Base-by-base conservation (phyloP, 2,888 invertebrate genomes). In the Platerodrilus igneus region DNA sequence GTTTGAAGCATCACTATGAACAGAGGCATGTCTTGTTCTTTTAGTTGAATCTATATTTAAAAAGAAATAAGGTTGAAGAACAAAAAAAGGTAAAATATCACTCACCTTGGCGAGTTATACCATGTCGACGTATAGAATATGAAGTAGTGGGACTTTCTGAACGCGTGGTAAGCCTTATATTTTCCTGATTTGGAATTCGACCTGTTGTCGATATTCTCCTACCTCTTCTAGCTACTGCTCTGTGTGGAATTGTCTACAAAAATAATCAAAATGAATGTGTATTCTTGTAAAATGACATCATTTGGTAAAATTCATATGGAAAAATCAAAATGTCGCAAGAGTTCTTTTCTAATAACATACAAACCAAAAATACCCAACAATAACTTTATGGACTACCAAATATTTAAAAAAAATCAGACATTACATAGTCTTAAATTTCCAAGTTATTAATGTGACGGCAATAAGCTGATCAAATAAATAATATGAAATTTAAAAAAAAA, bases 81-180 rank as follows among this genome's bases (percentile, higher is more conserved):
- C 7, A 2, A 8, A 15, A 15, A 19, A 19, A n/a, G n/a, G n/a
- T n/a, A n/a, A n/a, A n/a, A n/a, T n/a, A n/a, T n/a, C 7, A 16
- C 18, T 37, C 48, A 46, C 62, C 56, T 15, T 60, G 64, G 13
- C 71, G 64, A 14, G 63, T 74, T 45, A 64, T 73, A 0, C 78
- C 79, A 4, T 80, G 80, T 29, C 79, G 78, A 48, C 80, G 81
- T 2, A 79, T 80, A 28, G 81, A 71, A 33, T 77, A 76, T 3
- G 79, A 75, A 3, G 75, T 74, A 5, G 79, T 78, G 2, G 78
- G 76, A 6, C 77, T 71, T 22, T 79, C 81, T 0, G 78, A 74
- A 0, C 81, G 81, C 1, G 82, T 82, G 0, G 78, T 77, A 1
- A 80, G 79, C 29, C 81, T 69, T 0, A 75, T 73, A 1, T 73